These are phyloP conservation scores for Heliconius nattereri DNA, from an alignment of 1,140 invertebrate genomes.

Conservation along the genomic window DNA sequence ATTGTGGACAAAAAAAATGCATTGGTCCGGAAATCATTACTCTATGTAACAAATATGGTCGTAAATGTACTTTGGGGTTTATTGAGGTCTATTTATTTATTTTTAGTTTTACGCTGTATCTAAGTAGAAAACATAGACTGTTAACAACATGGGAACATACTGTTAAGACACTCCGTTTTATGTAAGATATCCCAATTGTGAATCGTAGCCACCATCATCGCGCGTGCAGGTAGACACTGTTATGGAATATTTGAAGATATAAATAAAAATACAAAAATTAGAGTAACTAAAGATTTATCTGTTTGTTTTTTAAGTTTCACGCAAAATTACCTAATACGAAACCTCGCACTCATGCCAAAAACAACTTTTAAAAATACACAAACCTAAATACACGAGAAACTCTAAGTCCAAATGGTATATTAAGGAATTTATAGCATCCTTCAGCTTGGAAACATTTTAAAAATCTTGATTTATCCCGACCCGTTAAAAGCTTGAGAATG, in stretches of 20 bases:
- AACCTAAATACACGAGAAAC: background rate
- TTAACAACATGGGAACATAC: too few species aligned
- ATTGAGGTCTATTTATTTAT: too few species aligned
- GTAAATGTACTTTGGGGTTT: too few species aligned
- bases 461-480: slow-evolving; percentile 50
- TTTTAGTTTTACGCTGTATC: too few species aligned
- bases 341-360: background rate
- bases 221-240: too few species aligned
- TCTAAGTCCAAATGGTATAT: slow-evolving; percentile 28
- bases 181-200: too few species aligned
- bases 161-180: too few species aligned
- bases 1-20: too few species aligned
- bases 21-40: too few species aligned
- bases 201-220: too few species aligned
- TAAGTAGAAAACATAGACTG: too few species aligned
- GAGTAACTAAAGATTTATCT: background rate
- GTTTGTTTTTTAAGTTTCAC: background rate
- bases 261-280: background rate
- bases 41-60: too few species aligned
- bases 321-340: slow-evolving; percentile 1
- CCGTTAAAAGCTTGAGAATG: slow-evolving; percentile 34
- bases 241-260: background rate
- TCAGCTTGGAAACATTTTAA: slow-evolving; percentile 23
- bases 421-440: slow-evolving; percentile 36
- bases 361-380: slow-evolving; percentile 3